Conservation (phyloP, 1,140 invertebrate genomes). For the Drosophila pseudoananassae region DNA sequence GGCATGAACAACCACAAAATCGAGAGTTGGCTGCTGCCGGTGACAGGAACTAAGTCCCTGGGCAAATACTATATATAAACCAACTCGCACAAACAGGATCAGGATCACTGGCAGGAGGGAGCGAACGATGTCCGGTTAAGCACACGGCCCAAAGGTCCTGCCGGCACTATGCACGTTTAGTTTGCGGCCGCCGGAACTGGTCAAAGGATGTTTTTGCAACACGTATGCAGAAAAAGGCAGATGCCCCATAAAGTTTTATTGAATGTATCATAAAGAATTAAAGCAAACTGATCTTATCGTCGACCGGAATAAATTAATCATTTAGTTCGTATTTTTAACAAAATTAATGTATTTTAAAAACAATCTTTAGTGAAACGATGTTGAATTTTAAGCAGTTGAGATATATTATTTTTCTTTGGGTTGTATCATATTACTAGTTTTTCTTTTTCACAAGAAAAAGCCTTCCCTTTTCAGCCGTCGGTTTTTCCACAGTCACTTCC, state of each 20-base stretch:
- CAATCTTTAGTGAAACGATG: no score
- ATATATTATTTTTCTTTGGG: no score
- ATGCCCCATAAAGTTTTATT: not conserved
- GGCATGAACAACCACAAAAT: constrained; percentile 28
- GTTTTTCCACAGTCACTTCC: not conserved
- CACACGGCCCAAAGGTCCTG: constrained; percentile 12
- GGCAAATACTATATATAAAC: constrained; percentile 34
- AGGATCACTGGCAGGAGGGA: constrained; percentile 6
- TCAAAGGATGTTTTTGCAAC: constrained; percentile 7
- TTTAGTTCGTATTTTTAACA: not conserved
- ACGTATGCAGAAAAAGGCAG: not conserved
- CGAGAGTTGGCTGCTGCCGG: constrained; percentile 49
- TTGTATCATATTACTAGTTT: no score
- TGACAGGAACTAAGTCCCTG: constrained; percentile 59
- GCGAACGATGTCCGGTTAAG: constrained; percentile 36
- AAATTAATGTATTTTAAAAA: no score
- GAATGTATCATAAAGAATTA: not conserved
- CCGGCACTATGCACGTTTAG: not conserved
- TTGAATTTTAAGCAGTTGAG: no score
- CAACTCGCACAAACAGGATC: constrained; percentile 42
- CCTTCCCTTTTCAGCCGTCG: not conserved
- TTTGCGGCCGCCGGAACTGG: constrained; percentile 19
- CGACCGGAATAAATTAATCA: not conserved
- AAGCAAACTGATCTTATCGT: constrained; percentile 1
- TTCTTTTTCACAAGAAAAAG: not conserved